Evolutionary conservation across 1,140 invertebrate species (phyloP).

Genomic region (Leptoteleia sp.): DNA sequence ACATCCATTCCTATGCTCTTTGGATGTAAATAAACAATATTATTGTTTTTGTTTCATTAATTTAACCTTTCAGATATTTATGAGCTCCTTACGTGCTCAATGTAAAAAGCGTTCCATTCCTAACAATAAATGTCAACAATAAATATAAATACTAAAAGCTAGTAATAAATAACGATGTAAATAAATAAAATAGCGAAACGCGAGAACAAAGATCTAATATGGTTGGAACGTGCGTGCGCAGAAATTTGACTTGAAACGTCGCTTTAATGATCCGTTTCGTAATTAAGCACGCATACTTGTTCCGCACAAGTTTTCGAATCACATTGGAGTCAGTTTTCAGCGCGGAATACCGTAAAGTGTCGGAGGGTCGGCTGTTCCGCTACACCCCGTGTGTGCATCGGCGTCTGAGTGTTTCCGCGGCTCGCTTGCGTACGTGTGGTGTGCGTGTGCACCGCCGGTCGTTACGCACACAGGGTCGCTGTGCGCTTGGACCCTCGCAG

Average conservation of each 20-base stretch:
- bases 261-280: constrained; percentile 50
- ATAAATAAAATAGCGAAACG: not conserved
- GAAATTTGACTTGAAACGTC: constrained; percentile 28
- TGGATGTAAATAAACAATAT: no score
- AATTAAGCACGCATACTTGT: constrained; percentile 55
- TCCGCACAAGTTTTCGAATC: constrained; percentile 50
- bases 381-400: constrained; percentile 50
- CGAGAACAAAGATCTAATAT: not conserved
- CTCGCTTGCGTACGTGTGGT: not conserved
- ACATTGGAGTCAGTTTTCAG: constrained; percentile 58
- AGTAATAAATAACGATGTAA: no score
- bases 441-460: constrained; percentile 11
- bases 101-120: no score
- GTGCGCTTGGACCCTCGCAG: constrained; percentile 33
- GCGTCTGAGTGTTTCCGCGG: constrained; percentile 52
- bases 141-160: no score
- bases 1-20: no score
- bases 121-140: no score
- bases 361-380: constrained; percentile 56
- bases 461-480: constrained; percentile 30
- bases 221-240: constrained; percentile 11
- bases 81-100: no score
- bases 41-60: no score
- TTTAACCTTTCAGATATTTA: no score
- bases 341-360: constrained; percentile 62